phyloP scores from a whole-genome alignment of 2,113 vertebrate species.

The Tupaia tana region DNA sequence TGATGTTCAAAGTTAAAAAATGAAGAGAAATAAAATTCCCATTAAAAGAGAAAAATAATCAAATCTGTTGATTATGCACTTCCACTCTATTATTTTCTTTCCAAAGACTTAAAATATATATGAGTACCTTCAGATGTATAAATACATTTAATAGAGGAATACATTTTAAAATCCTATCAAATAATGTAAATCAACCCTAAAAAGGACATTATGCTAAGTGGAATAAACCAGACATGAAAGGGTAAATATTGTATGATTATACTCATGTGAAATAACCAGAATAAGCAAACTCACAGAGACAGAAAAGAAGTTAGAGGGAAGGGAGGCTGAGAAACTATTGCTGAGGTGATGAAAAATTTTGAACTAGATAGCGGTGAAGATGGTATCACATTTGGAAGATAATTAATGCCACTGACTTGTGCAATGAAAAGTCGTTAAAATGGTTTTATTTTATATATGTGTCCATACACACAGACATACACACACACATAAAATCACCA shows the following conservation, averaged over 20 bases:
- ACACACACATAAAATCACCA: not conserved
- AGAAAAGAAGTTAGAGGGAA: not conserved
- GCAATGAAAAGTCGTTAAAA: not conserved
- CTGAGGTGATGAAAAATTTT: not conserved
- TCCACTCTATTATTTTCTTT: not conserved
- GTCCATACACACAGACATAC: not conserved
- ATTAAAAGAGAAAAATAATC: constrained; percentile 29
- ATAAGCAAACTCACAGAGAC: not conserved
- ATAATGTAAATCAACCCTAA: not conserved
- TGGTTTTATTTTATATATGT: not conserved
- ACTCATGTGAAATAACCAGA: not conserved
- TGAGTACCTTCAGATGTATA: not conserved
- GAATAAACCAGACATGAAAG: not conserved
- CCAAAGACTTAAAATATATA: not conserved
- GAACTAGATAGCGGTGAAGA: not conserved
- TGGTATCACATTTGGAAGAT: not conserved
- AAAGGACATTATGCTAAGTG: not conserved
- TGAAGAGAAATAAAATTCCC: not conserved
- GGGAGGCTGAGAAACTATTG: not conserved
- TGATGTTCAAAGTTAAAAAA: not conserved
- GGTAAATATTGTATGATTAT: not conserved
- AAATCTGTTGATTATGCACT: not conserved
- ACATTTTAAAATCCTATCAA: not conserved
- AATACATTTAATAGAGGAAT: not conserved
- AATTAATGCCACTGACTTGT: not conserved